Percentiles rank a stretch among this genome's conserved stretches.
Conservation (phyloP, 2,113 vertebrate genomes). For the Tetrax tetrax region DNA sequence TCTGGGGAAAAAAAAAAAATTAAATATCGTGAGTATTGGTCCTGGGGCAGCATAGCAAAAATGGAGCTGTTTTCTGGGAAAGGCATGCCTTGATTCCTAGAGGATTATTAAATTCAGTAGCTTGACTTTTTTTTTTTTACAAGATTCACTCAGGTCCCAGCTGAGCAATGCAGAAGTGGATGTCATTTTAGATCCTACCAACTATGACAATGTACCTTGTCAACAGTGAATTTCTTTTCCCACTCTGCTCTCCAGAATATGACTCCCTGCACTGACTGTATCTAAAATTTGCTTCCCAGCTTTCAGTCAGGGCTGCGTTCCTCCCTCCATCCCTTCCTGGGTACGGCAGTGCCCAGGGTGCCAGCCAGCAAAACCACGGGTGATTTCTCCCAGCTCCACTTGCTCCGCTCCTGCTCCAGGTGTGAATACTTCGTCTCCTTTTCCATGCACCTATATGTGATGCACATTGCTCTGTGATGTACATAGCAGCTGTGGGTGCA, state of each 20-base stretch:
- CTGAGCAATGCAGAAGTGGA: conserved; percentile 63
- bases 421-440: neutral
- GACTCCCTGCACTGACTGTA: neutral
- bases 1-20: conserved; percentile 48
- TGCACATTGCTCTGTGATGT: neutral
- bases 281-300: neutral
- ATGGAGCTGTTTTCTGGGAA: conserved; percentile 75
- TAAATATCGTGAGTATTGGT: conserved; percentile 66
- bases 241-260: neutral
- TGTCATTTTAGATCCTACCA: conserved; percentile 74
- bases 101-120: conserved; percentile 64
- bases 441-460: accelerated
- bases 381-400: neutral
- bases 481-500: neutral
- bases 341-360: neutral
- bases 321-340: neutral
- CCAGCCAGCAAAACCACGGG: neutral
- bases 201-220: conserved; percentile 62
- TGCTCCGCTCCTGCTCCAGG: neutral
- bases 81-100: conserved; percentile 64
- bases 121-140: conserved; percentile 27
- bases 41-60: conserved; percentile 71
- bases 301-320: accelerated
- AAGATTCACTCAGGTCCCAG: conserved; percentile 66
- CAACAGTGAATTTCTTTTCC: conserved; percentile 6